Percentiles rank a stretch among this genome's conserved stretches.
These are phyloP conservation scores for Brachionus plicatilis DNA, from an alignment of 1,140 invertebrate species.

Conservation along the genomic window DNA sequence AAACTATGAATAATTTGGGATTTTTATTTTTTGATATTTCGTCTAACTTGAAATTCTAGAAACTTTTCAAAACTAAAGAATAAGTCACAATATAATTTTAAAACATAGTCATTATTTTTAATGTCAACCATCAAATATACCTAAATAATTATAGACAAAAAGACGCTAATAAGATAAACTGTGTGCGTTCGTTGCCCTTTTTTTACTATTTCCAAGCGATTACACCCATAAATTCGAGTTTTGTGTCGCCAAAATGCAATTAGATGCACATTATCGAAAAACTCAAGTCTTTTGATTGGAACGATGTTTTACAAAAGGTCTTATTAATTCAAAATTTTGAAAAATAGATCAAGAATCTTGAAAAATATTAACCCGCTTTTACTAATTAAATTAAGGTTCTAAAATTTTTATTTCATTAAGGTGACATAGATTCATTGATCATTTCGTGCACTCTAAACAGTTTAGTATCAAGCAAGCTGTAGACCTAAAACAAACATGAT, in stretches of 20 bases:
- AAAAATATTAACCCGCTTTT: slow-evolving; percentile 12
- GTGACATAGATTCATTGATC: not conserved
- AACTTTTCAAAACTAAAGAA: slow-evolving; percentile 5
- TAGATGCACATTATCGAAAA: not conserved
- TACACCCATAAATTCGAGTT: not conserved
- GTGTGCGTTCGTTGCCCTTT: not conserved
- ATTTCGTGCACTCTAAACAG: not conserved
- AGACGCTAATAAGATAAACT: not conserved
- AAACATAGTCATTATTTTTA: not conserved
- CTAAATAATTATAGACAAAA: not conserved
- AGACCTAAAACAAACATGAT: not conserved
- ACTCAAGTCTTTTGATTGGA: not conserved
- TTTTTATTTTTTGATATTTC: not conserved
- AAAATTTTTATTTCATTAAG: not conserved
- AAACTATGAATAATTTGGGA: not conserved
- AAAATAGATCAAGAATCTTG: slow-evolving; percentile 2
- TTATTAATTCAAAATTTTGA: not conserved
- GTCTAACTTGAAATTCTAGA: not conserved
- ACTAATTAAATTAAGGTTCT: not conserved
- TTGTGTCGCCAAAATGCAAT: not conserved
- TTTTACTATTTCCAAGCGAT: not conserved
- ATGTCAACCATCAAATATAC: slow-evolving; percentile 2
- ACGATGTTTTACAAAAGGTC: not conserved
- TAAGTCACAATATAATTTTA: not conserved
- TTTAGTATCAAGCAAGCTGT: not conserved